Conservation (phyloP, 2,888 invertebrate species). For the Melanophora roralis region DNA sequence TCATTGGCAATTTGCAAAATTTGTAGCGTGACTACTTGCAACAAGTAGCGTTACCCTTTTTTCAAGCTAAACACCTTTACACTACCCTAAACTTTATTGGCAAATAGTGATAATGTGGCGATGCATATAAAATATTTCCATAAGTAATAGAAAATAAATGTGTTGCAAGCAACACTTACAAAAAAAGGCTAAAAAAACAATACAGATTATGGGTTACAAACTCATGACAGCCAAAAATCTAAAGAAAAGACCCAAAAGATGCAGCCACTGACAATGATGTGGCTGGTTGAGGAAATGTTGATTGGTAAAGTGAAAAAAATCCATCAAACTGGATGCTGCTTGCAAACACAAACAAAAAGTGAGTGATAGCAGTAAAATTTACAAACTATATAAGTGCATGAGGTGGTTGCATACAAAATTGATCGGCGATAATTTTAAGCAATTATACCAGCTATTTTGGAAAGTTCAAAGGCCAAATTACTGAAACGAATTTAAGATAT, state of each 20-base stretch:
- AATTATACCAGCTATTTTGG: slow-evolving; percentile 62
- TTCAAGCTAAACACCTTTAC: slow-evolving; percentile 26
- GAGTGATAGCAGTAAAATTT: slow-evolving; percentile 40
- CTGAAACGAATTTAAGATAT: slow-evolving; percentile 53
- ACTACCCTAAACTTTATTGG: slow-evolving; percentile 43
- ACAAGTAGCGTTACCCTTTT: slow-evolving; percentile 56
- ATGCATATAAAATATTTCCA: slow-evolving; percentile 41
- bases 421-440: slow-evolving; percentile 59
- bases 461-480: slow-evolving; percentile 62
- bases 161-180: slow-evolving; percentile 25
- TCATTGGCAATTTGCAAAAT: slow-evolving; percentile 35
- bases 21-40: slow-evolving; percentile 54
- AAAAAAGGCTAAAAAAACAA: not conserved
- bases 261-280: slow-evolving; percentile 33
- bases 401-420: slow-evolving; percentile 22
- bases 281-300: slow-evolving; percentile 38
- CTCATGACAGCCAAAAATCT: not conserved
- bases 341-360: not conserved
- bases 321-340: not conserved
- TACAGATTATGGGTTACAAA: slow-evolving; percentile 25
- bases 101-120: slow-evolving; percentile 54
- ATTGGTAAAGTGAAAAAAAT: slow-evolving; percentile 14
- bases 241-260: slow-evolving; percentile 25
- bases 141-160: slow-evolving; percentile 30
- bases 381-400: not conserved